Evolutionary conservation across 2,113 vertebrate species (phyloP).

Genomic region (Calidris pygmaea): DNA sequence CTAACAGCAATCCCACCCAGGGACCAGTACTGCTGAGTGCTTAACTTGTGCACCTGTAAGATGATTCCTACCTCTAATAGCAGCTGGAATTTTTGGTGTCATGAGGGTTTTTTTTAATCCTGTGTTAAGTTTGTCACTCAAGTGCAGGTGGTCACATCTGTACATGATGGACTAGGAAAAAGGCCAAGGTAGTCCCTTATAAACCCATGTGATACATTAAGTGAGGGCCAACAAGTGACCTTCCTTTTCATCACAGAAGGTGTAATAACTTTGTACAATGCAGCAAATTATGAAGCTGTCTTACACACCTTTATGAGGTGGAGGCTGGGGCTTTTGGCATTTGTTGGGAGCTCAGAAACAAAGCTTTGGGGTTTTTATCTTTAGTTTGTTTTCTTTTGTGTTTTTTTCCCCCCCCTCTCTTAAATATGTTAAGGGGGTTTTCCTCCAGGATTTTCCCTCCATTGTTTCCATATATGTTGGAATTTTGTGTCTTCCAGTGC

Average conservation of each 20-base stretch:
- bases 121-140: not conserved
- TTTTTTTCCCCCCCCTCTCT: too few relatives aligned
- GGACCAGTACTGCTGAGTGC: rapidly evolving
- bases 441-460: not conserved
- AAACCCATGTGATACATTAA: not conserved
- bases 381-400: not conserved
- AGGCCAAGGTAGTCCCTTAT: not conserved
- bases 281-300: not conserved
- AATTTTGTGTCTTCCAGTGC: not conserved
- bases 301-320: not conserved
- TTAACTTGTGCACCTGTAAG: not conserved
- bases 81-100: not conserved
- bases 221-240: not conserved
- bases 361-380: not conserved
- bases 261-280: not conserved
- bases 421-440: not conserved
- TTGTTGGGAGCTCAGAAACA: not conserved
- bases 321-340: not conserved
- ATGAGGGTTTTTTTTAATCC: not conserved
- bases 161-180: not conserved
- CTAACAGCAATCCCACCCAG: not conserved
- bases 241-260: not conserved
- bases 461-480: not conserved
- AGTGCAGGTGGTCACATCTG: not conserved
- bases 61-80: not conserved